These are phyloP conservation scores for Cartodere bifasciata DNA, from an alignment of 2,888 invertebrate species.

Conservation along the genomic window DNA sequence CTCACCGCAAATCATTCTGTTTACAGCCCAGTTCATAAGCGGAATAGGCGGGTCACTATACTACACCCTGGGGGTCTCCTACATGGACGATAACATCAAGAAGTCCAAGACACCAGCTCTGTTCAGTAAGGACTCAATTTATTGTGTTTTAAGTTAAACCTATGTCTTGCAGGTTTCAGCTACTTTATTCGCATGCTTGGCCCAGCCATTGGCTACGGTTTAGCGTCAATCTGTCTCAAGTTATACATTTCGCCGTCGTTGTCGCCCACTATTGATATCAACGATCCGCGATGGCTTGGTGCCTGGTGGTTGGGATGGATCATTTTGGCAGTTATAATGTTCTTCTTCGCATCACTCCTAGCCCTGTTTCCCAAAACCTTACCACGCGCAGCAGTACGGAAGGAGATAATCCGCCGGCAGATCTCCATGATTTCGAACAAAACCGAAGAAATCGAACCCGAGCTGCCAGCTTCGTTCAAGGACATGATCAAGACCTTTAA, in stretches of 20 bases:
- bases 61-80: conserved; percentile 55
- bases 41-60: conserved; percentile 58
- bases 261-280: conserved; percentile 49
- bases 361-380: conserved; percentile 57
- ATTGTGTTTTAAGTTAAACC: too few relatives aligned
- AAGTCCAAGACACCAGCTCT: conserved; percentile 59
- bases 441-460: conserved; percentile 20
- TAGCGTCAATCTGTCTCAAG: conserved; percentile 51
- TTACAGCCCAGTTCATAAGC: conserved; percentile 55
- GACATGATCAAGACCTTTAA: conserved; percentile 53
- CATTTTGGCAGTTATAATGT: conserved; percentile 44
- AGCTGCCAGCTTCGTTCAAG: conserved; percentile 35
- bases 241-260: conserved; percentile 52
- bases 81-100: conserved; percentile 67
- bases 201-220: conserved; percentile 53
- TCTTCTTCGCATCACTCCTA: conserved; percentile 46
- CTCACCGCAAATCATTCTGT: conserved; percentile 47
- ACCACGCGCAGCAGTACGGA: conserved; percentile 49
- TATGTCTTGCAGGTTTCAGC: conserved; percentile 41
- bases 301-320: conserved; percentile 78
- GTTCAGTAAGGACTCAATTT: conserved; percentile 49
- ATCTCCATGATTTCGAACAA: conserved; percentile 21
- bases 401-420: too few relatives aligned
- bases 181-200: conserved; percentile 57
- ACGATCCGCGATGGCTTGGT: conserved; percentile 66